Percentiles rank a stretch among this genome's conserved stretches.
phyloP scores from a whole-genome alignment of 2,888 invertebrate genomes.

The Stenodera caucasica region DNA sequence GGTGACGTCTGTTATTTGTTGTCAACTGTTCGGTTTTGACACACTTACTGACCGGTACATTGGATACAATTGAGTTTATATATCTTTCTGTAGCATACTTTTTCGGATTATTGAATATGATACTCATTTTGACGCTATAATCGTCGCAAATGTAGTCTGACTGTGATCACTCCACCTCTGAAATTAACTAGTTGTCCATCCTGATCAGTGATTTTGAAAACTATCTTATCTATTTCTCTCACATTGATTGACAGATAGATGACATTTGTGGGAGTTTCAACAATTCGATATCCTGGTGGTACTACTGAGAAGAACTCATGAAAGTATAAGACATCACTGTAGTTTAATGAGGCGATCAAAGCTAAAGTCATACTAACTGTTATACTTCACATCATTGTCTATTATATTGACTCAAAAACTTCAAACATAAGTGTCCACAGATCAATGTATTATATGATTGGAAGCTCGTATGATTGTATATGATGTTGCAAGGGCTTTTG shows the following conservation, averaged over 20 bases:
- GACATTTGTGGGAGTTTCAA: conserved; percentile 42
- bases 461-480: too few relatives aligned
- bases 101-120: neutral
- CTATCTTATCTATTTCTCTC: conserved; percentile 33
- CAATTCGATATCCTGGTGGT: conserved; percentile 44
- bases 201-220: conserved; percentile 37
- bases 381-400: too few relatives aligned
- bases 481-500: too few relatives aligned
- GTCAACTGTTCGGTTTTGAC: too few relatives aligned
- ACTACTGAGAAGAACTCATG: conserved; percentile 38
- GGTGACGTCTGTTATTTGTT: too few relatives aligned
- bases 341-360: too few relatives aligned
- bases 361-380: too few relatives aligned
- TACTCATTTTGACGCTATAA: neutral
- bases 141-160: conserved; percentile 15
- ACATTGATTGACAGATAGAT: conserved; percentile 44
- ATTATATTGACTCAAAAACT: neutral
- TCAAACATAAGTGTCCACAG: neutral
- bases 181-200: conserved; percentile 44
- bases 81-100: too few relatives aligned
- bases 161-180: conserved; percentile 41
- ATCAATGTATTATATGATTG: too few relatives aligned
- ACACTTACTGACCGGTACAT: too few relatives aligned
- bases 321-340: conserved; percentile 2
- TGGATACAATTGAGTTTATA: too few relatives aligned